A percentile compares a stretch with the other conserved stretches of the same genome.
Conservation (phyloP, 2,113 vertebrate genomes). For the Setophaga kirtlandii region DNA sequence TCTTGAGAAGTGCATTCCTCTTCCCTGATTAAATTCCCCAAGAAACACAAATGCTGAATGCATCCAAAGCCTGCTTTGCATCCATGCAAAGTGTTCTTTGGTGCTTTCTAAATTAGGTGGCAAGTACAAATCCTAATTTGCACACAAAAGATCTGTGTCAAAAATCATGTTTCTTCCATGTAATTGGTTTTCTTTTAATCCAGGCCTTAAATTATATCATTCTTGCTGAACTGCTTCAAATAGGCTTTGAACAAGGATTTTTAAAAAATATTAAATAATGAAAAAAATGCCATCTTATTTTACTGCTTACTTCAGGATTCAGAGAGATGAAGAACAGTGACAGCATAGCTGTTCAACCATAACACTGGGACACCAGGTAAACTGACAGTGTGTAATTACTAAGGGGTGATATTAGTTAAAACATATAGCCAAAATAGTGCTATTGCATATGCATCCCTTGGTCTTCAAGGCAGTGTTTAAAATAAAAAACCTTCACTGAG, state of each 20-base stretch:
- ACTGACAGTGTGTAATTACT: constrained; percentile 70
- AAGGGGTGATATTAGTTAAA: constrained; percentile 73
- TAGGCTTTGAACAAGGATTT: constrained; percentile 67
- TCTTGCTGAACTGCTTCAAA: constrained; percentile 63
- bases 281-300: constrained; percentile 72
- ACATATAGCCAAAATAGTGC: constrained; percentile 57
- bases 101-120: constrained; percentile 66
- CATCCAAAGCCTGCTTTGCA: constrained; percentile 37
- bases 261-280: constrained; percentile 62
- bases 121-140: constrained; percentile 65
- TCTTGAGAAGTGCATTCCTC: not conserved
- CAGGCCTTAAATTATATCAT: constrained; percentile 66
- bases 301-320: constrained; percentile 66
- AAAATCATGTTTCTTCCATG: constrained; percentile 71
- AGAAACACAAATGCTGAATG: constrained; percentile 1
- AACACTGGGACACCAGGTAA: constrained; percentile 74
- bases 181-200: constrained; percentile 75
- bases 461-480: constrained; percentile 72
- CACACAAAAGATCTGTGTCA: constrained; percentile 64
- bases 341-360: constrained; percentile 69
- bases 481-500: constrained; percentile 74
- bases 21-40: not conserved
- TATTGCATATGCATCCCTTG: constrained; percentile 64
- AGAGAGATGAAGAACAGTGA: constrained; percentile 64
- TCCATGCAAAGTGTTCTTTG: constrained; percentile 36